These are phyloP conservation scores for Clinocottus analis DNA, from an alignment of 2,113 vertebrate species.

Conservation along the genomic window DNA sequence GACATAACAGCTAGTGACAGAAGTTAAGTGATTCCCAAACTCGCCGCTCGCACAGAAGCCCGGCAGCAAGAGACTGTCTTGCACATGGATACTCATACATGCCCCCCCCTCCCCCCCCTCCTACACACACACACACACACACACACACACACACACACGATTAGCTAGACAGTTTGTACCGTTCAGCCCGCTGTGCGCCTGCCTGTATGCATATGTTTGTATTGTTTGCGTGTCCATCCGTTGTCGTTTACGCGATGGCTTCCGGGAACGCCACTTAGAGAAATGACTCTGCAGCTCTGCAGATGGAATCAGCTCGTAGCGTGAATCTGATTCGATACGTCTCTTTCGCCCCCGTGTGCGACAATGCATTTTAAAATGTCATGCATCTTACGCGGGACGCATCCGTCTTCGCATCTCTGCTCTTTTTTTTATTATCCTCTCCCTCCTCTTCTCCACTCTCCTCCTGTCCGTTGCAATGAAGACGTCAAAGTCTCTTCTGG, in stretches of 20 bases:
- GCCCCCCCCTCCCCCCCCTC: not conserved
- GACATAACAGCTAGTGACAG: slow-evolving; percentile 78
- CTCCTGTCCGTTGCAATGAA: slow-evolving; percentile 30
- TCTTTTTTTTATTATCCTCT: no score
- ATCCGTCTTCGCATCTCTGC: not conserved
- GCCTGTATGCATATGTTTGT: slow-evolving; percentile 14
- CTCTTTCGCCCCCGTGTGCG: not conserved
- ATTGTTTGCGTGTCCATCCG: slow-evolving; percentile 14
- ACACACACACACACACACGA: slow-evolving; percentile 1
- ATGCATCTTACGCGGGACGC: not conserved
- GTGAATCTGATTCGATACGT: not conserved
- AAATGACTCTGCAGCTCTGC: not conserved
- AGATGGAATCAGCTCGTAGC: not conserved
- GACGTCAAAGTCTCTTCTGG: slow-evolving; percentile 45
- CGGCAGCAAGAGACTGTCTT: slow-evolving; percentile 65
- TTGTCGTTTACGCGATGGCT: not conserved
- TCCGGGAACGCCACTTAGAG: not conserved
- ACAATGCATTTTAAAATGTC: not conserved
- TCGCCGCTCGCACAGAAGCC: slow-evolving; percentile 59
- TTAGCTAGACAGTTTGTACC: not conserved
- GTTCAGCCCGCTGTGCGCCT: not conserved
- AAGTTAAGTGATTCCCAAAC: slow-evolving; percentile 81
- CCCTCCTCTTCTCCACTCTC: not conserved
- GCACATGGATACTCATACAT: slow-evolving; percentile 53
- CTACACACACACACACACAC: not conserved